phyloP scores from a whole-genome alignment of 2,888 invertebrate species.

The Cryptus viduatorius region DNA sequence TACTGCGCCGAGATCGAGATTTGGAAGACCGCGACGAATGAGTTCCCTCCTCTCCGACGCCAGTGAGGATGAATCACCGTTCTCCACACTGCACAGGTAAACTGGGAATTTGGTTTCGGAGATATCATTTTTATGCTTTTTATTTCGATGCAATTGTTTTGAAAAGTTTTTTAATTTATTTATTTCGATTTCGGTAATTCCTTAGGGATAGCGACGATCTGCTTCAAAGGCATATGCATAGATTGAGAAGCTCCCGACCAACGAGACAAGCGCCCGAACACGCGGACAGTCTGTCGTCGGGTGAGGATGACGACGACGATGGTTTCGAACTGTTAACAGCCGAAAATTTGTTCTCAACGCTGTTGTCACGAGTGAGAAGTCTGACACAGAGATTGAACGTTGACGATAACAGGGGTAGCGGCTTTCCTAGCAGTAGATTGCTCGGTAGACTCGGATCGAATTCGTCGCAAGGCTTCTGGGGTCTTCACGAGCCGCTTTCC shows the following conservation, averaged over 20 bases:
- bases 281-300: slow-evolving; percentile 94
- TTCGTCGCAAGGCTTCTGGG: slow-evolving; percentile 85
- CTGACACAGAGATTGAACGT: slow-evolving; percentile 94
- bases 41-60: slow-evolving; percentile 86
- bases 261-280: slow-evolving; percentile 88
- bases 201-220: slow-evolving; percentile 81
- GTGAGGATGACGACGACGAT: slow-evolving; percentile 95
- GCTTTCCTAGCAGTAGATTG: slow-evolving; percentile 88
- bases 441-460: slow-evolving; percentile 85
- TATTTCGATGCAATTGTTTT: background rate
- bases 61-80: slow-evolving; percentile 87
- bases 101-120: background rate
- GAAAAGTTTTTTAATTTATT: slow-evolving; percentile 38
- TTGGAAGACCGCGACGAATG: slow-evolving; percentile 88
- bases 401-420: slow-evolving; percentile 90
- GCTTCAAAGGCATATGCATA: slow-evolving; percentile 82
- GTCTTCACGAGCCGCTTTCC: slow-evolving; percentile 85
- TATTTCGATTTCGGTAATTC: slow-evolving; percentile 39
- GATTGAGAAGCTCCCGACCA: slow-evolving; percentile 89
- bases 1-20: slow-evolving; percentile 84
- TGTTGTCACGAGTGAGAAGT: slow-evolving; percentile 93
- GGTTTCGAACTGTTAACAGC: slow-evolving; percentile 96
- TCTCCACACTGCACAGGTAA: slow-evolving; percentile 86
- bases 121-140: background rate
- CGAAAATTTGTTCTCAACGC: slow-evolving; percentile 95